A percentile compares a stretch with the other conserved stretches of the same genome.
Conservation (phyloP, 2,888 invertebrate genomes). For the Physocephala rufipes region DNA sequence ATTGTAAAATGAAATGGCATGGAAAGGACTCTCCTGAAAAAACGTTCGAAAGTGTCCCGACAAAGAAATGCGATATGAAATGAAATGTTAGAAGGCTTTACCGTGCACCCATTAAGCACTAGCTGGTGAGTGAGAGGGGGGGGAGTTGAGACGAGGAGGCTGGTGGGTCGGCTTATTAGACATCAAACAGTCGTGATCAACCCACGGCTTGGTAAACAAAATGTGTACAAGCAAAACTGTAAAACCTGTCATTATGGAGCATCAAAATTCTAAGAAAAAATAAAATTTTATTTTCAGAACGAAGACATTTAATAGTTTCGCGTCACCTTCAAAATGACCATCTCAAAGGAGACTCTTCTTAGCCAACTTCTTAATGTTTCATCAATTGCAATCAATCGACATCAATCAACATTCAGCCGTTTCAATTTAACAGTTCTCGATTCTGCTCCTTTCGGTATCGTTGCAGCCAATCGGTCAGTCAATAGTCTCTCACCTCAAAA, state of each 20-base stretch:
- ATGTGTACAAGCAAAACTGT: too few relatives aligned
- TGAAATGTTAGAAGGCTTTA: slow-evolving; percentile 35
- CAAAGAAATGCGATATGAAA: slow-evolving; percentile 33
- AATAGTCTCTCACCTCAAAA: slow-evolving; percentile 7
- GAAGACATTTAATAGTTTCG: too few relatives aligned
- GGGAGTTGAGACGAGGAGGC: not conserved
- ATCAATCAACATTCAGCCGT: slow-evolving; percentile 24
- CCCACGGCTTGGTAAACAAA: not conserved
- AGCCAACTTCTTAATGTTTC: not conserved
- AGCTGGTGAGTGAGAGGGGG: too few relatives aligned
- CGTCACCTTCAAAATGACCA: too few relatives aligned
- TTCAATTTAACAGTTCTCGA: slow-evolving; percentile 10
- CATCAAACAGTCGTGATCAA: not conserved
- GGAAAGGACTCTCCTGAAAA: slow-evolving; percentile 27
- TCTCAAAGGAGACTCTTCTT: not conserved
- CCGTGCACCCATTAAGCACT: slow-evolving; percentile 31
- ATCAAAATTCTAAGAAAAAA: too few relatives aligned
- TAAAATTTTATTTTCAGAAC: too few relatives aligned
- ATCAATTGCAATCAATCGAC: slow-evolving; percentile 6
- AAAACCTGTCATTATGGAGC: too few relatives aligned
- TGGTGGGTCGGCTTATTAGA: not conserved
- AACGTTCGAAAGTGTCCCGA: slow-evolving; percentile 22
- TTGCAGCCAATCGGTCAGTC: not conserved
- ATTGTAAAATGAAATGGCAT: not conserved
- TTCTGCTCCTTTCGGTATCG: not conserved